A percentile compares a stretch with the other conserved stretches of the same genome.
phyloP scores from a whole-genome alignment of 1,140 invertebrate species.

The Proales similis region DNA sequence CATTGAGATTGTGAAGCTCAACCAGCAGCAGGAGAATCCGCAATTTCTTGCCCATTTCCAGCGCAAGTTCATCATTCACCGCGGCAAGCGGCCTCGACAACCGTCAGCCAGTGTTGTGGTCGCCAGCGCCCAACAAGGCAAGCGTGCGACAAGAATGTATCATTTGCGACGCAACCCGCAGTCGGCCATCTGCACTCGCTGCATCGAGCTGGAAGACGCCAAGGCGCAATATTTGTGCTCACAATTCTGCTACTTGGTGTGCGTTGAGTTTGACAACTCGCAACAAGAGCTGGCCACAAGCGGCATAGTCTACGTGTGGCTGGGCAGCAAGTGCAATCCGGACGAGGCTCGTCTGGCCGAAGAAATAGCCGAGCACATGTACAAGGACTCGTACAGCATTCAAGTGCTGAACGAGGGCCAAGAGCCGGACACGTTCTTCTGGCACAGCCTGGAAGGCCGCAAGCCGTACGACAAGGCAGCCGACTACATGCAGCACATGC shows the following conservation, averaged over 20 bases:
- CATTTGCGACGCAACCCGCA: constrained; percentile 84
- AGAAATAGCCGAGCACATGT: constrained; percentile 87
- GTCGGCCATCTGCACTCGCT: constrained; percentile 80
- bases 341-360: constrained; percentile 80
- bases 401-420: constrained; percentile 84
- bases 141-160: constrained; percentile 75
- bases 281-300: constrained; percentile 43
- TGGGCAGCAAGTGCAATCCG: constrained; percentile 76
- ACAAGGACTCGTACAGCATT: constrained; percentile 58
- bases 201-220: constrained; percentile 64
- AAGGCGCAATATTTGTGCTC: constrained; percentile 51
- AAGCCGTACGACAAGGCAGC: constrained; percentile 84
- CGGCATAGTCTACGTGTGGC: constrained; percentile 95
- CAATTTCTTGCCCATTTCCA: constrained; percentile 98
- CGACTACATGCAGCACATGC: constrained; percentile 83
- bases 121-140: constrained; percentile 53
- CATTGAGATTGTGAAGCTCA: constrained; percentile 35
- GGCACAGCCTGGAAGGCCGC: constrained; percentile 84
- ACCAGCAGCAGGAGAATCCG: constrained; percentile 86
- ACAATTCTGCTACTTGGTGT: constrained; percentile 45
- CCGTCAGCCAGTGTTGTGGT: constrained; percentile 40
- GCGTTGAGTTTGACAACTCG: constrained; percentile 39
- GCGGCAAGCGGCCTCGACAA: constrained; percentile 67
- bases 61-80: constrained; percentile 82
- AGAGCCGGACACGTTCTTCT: constrained; percentile 98